These are phyloP conservation scores for Peromyscus californicus DNA, from an alignment of 2,113 vertebrate genomes.

Conservation along the genomic window DNA sequence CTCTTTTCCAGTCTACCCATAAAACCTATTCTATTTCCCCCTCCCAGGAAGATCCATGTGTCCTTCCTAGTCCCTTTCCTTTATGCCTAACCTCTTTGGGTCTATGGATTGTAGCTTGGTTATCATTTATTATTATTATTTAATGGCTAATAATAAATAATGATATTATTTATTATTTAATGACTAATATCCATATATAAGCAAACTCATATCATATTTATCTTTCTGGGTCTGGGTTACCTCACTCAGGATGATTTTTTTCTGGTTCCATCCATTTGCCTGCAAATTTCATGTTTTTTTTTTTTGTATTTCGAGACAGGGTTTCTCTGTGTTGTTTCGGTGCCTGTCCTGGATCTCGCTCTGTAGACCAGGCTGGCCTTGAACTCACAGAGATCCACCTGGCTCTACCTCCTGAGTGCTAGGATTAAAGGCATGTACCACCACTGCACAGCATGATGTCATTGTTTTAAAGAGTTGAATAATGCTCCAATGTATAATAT, in stretches of 20 bases:
- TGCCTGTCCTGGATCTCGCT: too few species aligned
- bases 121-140: neutral
- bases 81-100: neutral
- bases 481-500: neutral
- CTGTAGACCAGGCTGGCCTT: too few species aligned
- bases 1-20: neutral
- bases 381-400: too few species aligned
- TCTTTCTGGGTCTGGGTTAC: neutral
- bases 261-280: neutral
- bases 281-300: neutral
- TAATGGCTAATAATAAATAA: neutral
- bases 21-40: neutral
- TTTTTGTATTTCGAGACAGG: too few species aligned
- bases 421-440: too few species aligned
- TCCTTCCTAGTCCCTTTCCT: neutral
- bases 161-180: neutral
- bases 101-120: neutral
- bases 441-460: neutral
- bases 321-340: too few species aligned
- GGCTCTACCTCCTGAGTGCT: too few species aligned
- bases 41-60: neutral
- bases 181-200: neutral
- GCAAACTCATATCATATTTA: neutral
- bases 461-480: neutral
- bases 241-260: neutral